Evolutionary conservation across 2,113 vertebrate species (phyloP), one percentile per base, ranked within the genome.

Genomic region (Corydoras maculifer): DNA sequence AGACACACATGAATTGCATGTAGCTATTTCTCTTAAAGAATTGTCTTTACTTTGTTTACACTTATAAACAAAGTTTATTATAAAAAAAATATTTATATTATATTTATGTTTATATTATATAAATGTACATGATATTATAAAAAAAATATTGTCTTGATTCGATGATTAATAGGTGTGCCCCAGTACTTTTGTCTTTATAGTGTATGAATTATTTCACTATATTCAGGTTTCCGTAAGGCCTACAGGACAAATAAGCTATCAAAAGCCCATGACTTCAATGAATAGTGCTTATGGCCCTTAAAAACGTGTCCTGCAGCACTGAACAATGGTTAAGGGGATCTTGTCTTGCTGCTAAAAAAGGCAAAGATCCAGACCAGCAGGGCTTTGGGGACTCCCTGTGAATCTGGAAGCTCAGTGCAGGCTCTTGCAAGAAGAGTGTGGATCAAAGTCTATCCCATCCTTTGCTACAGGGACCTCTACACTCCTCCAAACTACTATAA

Each of bases 361-460:
- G 67, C 72, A 69, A 69, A 81, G 74, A 74, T 69, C 73, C 13
- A 78, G 70, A 78, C 72, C 77, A 73, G 14, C 65, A 60, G 4
- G 58, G 58, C 50, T 72, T 61, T 68, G 62, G 78, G 60, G 70
- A 62, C 77, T 80, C 48, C 76, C 59, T 78, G 68, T 43, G 78
- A 75, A 85, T 85, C 84, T 81, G 77, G 75, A 68, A 57, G 59
- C 80, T 78, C 82, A 62, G 75, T 65, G 43, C 58, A 53, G 61
- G 53, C 57, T 78, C 43, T 69, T 13, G 67, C 77, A 79, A 81
- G 62, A 43, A 68, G 8, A 58, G 51, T 29, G 57, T 60, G 76
- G 80, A 85, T 86, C 77, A 87, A 89, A 85, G 84, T 65, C 67
- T 79, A 62, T 76, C 61, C 58, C 49, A 48, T 66, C 69, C 59